Evolutionary conservation across 2,888 invertebrate genomes (phyloP), one percentile per base, ranked within the genome.

Genomic region (Fragum whitleyi): DNA sequence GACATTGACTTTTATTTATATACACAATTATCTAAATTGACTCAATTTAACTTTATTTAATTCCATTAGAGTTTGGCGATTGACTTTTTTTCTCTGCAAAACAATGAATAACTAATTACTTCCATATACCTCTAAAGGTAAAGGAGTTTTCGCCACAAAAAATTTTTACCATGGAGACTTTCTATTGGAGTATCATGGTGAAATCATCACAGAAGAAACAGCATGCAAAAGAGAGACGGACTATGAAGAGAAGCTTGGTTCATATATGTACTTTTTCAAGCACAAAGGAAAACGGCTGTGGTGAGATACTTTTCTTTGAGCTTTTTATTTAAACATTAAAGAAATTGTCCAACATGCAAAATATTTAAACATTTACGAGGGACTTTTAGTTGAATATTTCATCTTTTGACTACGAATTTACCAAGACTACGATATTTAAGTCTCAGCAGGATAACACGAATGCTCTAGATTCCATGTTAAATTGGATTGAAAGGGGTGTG

Each of bases 261-360:
- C 68, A 7, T 75, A n/a, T 59, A 36, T 75, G 6, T 75, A 53
- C 75, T 75, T 68, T 28, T 75, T 75, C 28, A 75, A 75, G 23
- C 16, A 14, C 55, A 55, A 55, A 23, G 61, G 42, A 19, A 68
- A 75, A 29, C 21, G 39, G 14, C 47, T 68, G n/a, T 75, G 74
- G 74, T 74, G 47, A 51, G n/a, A n/a, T n/a, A n/a, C n/a, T n/a
- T n/a, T n/a, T n/a, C n/a, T n/a, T n/a, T n/a, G 59, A 16, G 14
- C 42, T 42, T 11, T 42, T 42, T 16, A 42, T 42, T 11, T 42
- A 16, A 11, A 11, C 42, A 11, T 42, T 42, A 11, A 42, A 42
- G 16, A 42, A 42, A n/a, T n/a, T n/a, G n/a, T n/a, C n/a, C n/a
- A n/a, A n/a, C n/a, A n/a, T n/a, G n/a, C n/a, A n/a, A n/a, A n/a